Evolutionary conservation across 2,113 vertebrate genomes (phyloP).

Genomic region (Lates calcarifer): DNA sequence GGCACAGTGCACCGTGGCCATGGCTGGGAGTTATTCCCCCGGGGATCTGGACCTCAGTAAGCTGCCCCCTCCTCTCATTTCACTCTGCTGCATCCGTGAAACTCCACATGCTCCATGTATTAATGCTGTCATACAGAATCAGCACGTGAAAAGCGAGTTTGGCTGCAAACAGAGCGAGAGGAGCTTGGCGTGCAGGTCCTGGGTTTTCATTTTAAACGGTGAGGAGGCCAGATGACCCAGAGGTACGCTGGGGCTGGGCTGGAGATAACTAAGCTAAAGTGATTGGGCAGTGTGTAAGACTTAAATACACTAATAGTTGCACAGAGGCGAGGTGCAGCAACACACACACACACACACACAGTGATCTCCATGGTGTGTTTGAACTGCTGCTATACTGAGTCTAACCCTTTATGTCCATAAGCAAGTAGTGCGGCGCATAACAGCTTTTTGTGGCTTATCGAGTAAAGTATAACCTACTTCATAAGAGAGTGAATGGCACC

Average conservation of each 20-base stretch:
- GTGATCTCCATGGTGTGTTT: neutral
- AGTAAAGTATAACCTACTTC: neutral
- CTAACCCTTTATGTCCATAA: neutral
- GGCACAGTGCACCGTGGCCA: constrained; percentile 32
- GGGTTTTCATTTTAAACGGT: neutral
- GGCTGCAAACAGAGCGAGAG: neutral
- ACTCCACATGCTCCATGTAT: constrained; percentile 34
- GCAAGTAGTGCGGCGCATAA: neutral
- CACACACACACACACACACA: neutral
- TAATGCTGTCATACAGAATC: constrained; percentile 43
- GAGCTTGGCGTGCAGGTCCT: constrained; percentile 2
- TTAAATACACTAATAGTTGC: constrained; percentile 6
- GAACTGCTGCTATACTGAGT: neutral
- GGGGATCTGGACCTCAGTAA: constrained; percentile 51
- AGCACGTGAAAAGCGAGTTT: constrained; percentile 27
- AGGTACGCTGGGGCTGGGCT: neutral
- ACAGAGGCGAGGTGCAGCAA: neutral
- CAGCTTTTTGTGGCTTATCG: neutral
- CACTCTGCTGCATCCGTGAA: constrained; percentile 43
- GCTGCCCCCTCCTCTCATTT: constrained; percentile 42
- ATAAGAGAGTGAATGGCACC: neutral
- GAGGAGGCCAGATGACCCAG: constrained; percentile 39
- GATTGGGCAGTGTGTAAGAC: neutral
- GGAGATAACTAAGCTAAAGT: constrained; percentile 20
- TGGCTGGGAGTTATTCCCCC: constrained; percentile 53